These are phyloP conservation scores for Phrynocephalus forsythii DNA, from an alignment of 2,797 vertebrate species.

Conservation along the genomic window DNA sequence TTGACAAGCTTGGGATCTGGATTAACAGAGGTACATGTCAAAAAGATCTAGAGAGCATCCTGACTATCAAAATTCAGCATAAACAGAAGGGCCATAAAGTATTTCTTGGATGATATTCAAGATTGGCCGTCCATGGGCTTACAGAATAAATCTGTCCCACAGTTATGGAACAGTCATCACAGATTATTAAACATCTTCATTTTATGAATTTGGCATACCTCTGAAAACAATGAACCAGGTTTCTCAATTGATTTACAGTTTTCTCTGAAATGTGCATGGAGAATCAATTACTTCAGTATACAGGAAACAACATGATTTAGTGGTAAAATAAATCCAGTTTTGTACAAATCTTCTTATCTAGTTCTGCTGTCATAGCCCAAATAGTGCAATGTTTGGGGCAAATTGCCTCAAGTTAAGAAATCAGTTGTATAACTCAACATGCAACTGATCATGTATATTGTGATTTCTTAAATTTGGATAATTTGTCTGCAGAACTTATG, in stretches of 20 bases:
- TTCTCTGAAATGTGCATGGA: constrained; percentile 1
- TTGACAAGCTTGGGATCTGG: background rate
- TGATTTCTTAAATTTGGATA: too few relatives aligned
- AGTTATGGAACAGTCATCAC: background rate
- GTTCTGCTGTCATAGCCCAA: too few relatives aligned
- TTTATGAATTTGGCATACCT: background rate
- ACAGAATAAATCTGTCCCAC: background rate
- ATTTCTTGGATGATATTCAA: background rate
- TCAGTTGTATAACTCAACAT: too few relatives aligned
- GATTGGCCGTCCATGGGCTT: background rate
- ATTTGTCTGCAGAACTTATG: too few relatives aligned
- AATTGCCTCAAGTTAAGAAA: too few relatives aligned
- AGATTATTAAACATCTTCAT: background rate
- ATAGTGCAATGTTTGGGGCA: background rate
- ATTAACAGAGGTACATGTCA: background rate
- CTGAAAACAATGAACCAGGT: background rate
- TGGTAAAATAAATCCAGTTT: background rate
- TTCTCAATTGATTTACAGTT: background rate
- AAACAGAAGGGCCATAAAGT: background rate
- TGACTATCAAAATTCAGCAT: background rate
- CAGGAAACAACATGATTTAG: background rate
- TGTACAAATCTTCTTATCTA: too few relatives aligned
- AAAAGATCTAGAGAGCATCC: background rate
- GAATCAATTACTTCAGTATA: constrained; percentile 3
- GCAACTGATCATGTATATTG: too few relatives aligned